Conservation (phyloP, 2,113 vertebrate species). For the Mormyrus lacerda region DNA sequence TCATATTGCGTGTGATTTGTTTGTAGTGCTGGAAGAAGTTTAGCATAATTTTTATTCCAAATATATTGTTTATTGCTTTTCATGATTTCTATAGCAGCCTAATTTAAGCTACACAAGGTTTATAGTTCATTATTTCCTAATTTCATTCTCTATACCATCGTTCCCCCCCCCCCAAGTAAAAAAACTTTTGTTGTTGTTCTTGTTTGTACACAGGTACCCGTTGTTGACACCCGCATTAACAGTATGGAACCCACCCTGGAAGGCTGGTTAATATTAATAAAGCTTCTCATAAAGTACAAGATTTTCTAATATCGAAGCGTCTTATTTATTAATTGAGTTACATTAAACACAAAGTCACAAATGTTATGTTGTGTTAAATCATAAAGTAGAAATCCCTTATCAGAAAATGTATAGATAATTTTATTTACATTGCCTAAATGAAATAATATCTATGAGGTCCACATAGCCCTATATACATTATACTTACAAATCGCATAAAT, state of each 20-base stretch:
- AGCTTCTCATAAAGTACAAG: not conserved
- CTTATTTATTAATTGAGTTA: not conserved
- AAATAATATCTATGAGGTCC: not conserved
- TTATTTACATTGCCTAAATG: not conserved
- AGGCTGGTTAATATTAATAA: not conserved
- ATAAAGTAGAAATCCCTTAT: not conserved
- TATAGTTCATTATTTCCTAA: not conserved
- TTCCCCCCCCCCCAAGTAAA: not conserved
- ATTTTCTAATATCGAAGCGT: not conserved
- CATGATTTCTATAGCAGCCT: not conserved
- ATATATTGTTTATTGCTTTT: not conserved
- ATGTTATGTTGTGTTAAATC: not conserved
- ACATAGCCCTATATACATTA: not conserved
- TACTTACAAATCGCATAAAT: not conserved
- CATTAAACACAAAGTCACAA: not conserved
- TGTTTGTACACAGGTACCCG: not conserved
- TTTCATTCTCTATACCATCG: not conserved
- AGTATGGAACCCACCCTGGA: not conserved
- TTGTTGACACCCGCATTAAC: not conserved
- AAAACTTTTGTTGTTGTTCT: not conserved
- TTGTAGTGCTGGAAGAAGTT: not conserved
- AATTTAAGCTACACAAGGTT: not conserved
- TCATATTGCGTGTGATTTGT: not conserved
- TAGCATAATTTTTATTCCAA: not conserved
- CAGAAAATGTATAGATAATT: not conserved